Evolutionary conservation across 2,888 invertebrate species (phyloP), one percentile per base, ranked within the genome.

Genomic region (Apotomis capreana): DNA sequence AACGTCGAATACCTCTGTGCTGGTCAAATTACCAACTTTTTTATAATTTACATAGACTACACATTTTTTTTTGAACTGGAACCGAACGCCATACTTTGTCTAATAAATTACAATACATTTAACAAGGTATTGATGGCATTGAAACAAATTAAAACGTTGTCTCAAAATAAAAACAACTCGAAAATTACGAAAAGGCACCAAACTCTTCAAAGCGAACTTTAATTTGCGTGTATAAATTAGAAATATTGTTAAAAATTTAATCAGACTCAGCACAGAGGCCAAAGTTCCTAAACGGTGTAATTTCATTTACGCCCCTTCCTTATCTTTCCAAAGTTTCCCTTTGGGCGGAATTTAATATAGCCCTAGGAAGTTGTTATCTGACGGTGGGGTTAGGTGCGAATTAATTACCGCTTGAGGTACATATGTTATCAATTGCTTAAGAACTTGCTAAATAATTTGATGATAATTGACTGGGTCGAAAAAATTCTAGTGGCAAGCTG

Each of bases 211-310:
- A 71, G 71, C 12, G 54, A 68, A 71, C 63, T 72, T 68, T 64
- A 58, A 68, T 54, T 55, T 49, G 37, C 68, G 67, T 58, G 61
- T 70, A 73, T 74, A 74, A 74, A 74, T 74, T 85, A 87, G 83
- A 81, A 81, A 83, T 86, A 87, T 85, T 82, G 83, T 81, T 84
- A 86, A 87, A 87, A 87, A 88, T 85, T 87, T 86, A 86, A 87
- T 87, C 83, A 84, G 81, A 80, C 82, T 80, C 75, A 37, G 52
- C 59, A 69, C 74, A 75, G 76, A 83, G 81, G 84, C 80, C 81
- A 78, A 87, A 88, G 82, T 87, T 88, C 85, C 69, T 83, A 84
- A 87, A 87, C 81, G 86, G 82, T 82, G 86, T 83, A 88, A 88
- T 89, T 89, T 84, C 87, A 89, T 89, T 88, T 89, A 88, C 84